Base-by-base conservation (phyloP, 2,113 vertebrate species). In the Eptesicus fuscus region DNA sequence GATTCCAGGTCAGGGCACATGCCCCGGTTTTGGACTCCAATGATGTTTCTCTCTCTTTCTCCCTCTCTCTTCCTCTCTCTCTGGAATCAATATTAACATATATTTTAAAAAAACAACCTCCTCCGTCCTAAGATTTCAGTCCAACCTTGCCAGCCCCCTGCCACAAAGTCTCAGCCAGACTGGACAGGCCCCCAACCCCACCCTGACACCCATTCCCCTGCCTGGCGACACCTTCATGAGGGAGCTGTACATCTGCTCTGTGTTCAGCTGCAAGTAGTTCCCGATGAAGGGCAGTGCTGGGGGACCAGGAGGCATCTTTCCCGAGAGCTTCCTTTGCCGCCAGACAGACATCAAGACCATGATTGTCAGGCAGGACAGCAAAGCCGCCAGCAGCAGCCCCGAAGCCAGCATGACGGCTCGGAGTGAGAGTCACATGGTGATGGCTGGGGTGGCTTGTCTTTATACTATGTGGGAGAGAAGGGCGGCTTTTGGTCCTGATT, bases 221-320 rank as follows among this genome's bases (percentile, higher is more conserved):
- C 53, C 22, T 4, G 0, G 0, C 4, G 47, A 4, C 63, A 98
- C 97, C 97, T 98, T 97, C 76, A 95, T 89, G 71, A 98, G 25
- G 4, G 97, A 96, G 59, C 67, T 69, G 49, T 86, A 95, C 13
- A 97, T 74, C 40, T 97, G 90, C 22, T 97, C 42, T 0, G 44
- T 90, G 83, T 96, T 87, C 69, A 97, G 76, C 65, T 97, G 97
- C 53, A 97, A 78, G 85, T 96, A 96, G 59, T 97, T 97, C 4
- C 96, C 94, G 0, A 97, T 86, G 56, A 96, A 92, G 59, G 96
- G 96, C 67, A 96, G 3, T 0, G 97, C 94, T 5, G 53, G 95
- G 22, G 97, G 96, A 8, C 97, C 95, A 0, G 94, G 96, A 67
- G 93, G 95, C 18, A 96, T 35, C 53, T 87, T 96, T 17, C 67